A percentile compares a stretch with the other conserved stretches of the same genome.
Conservation (phyloP, 2,888 invertebrate genomes). For the Melieria omissa region DNA sequence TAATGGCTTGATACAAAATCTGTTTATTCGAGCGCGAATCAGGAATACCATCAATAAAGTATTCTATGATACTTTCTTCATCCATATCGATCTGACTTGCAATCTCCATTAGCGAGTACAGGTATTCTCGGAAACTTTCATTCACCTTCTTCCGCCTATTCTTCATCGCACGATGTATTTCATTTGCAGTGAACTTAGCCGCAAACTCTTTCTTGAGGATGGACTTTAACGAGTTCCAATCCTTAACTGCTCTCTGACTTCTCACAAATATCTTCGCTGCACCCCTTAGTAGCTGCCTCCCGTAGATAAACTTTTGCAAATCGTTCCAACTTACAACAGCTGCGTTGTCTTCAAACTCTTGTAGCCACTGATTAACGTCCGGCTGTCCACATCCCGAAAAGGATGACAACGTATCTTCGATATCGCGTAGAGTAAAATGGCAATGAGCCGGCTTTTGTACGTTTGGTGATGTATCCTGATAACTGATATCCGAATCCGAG, state of each 20-base stretch:
- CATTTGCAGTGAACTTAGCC: slow-evolving; percentile 19
- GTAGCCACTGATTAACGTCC: slow-evolving; percentile 32
- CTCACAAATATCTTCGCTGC: slow-evolving; percentile 40
- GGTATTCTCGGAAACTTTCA: slow-evolving; percentile 34
- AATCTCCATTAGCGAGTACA: slow-evolving; percentile 36
- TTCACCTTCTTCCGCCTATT: slow-evolving; percentile 27
- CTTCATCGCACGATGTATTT: slow-evolving; percentile 30
- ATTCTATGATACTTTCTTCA: slow-evolving; percentile 36
- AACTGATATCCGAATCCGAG: background rate
- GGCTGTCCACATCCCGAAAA: slow-evolving; percentile 33
- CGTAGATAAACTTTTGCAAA: slow-evolving; percentile 39
- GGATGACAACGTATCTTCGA: slow-evolving; percentile 33
- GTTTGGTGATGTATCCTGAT: background rate
- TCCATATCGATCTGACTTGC: slow-evolving; percentile 31
- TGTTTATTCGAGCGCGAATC: slow-evolving; percentile 32
- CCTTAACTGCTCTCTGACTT: slow-evolving; percentile 25
- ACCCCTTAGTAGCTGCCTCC: slow-evolving; percentile 37
- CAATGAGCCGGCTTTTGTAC: background rate
- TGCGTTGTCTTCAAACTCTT: slow-evolving; percentile 39
- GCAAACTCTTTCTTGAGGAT: slow-evolving; percentile 29
- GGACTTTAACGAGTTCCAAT: slow-evolving; percentile 23
- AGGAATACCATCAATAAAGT: slow-evolving; percentile 40
- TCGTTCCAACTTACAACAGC: slow-evolving; percentile 34
- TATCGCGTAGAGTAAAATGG: slow-evolving; percentile 36
- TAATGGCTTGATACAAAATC: slow-evolving; percentile 31